phyloP scores from a whole-genome alignment of 1,140 invertebrate genomes.

The Conopomorpha cramerella region DNA sequence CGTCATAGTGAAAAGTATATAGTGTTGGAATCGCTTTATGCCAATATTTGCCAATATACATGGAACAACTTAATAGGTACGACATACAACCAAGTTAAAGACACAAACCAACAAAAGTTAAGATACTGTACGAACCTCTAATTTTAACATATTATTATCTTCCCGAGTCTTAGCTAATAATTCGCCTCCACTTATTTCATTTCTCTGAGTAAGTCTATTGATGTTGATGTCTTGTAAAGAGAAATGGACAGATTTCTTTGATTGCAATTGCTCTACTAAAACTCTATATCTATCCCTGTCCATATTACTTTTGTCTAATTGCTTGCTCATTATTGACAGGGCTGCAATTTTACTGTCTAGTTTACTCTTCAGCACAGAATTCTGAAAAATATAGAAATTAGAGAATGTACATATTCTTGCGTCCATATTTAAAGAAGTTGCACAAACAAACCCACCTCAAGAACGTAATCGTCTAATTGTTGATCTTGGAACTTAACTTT shows the following conservation, averaged over 20 bases:
- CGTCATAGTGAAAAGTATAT: too few relatives aligned
- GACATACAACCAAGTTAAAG: too few relatives aligned
- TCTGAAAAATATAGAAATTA: too few relatives aligned
- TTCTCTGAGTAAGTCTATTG: constrained; percentile 32
- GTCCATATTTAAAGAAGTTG: too few relatives aligned
- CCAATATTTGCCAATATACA: too few relatives aligned
- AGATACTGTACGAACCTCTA: constrained; percentile 45
- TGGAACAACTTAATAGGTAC: too few relatives aligned
- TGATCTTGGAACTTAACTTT: constrained; percentile 49
- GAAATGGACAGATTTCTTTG: constrained; percentile 53
- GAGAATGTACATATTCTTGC: neutral
- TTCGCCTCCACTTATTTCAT: constrained; percentile 45
- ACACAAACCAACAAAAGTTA: too few relatives aligned
- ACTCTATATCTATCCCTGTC: constrained; percentile 82
- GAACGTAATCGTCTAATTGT: constrained; percentile 42
- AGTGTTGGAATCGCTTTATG: too few relatives aligned
- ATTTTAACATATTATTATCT: constrained; percentile 45
- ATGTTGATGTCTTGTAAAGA: constrained; percentile 12
- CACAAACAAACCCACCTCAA: constrained; percentile 22
- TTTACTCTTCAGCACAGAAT: constrained; percentile 68
- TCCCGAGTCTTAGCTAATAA: constrained; percentile 52
- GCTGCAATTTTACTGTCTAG: constrained; percentile 82
- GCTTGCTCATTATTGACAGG: constrained; percentile 73
- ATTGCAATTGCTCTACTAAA: constrained; percentile 78
- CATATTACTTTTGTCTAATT: constrained; percentile 76